Evolutionary conservation across 2,888 invertebrate species (phyloP).

Genomic region (Steromphala cineraria): DNA sequence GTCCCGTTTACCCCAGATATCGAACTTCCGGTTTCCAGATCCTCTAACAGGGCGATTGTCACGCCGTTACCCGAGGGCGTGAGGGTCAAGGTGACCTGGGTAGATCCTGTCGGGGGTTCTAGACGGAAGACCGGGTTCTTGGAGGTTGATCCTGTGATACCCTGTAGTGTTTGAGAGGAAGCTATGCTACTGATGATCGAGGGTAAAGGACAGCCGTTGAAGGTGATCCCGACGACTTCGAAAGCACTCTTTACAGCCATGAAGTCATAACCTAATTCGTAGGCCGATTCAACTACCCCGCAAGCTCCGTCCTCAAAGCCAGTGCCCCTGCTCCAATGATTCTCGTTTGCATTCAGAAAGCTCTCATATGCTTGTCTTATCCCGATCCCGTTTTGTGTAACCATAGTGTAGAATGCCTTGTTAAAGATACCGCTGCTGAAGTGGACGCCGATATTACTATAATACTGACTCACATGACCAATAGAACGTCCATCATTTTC

Average conservation of each 20-base stretch:
- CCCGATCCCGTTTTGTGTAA: not conserved
- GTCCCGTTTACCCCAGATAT: not conserved
- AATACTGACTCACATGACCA: slow-evolving; percentile 35
- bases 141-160: not conserved
- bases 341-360: slow-evolving; percentile 43
- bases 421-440: slow-evolving; percentile 51
- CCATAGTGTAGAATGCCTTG: slow-evolving; percentile 39
- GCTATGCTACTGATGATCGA: slow-evolving; percentile 13
- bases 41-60: not conserved
- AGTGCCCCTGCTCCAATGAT: slow-evolving; percentile 44
- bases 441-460: slow-evolving; percentile 42
- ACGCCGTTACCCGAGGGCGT: not conserved
- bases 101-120: not conserved
- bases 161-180: not conserved
- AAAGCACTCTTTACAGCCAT: slow-evolving; percentile 35
- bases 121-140: slow-evolving; percentile 9
- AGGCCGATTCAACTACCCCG: slow-evolving; percentile 46
- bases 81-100: not conserved
- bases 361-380: slow-evolving; percentile 40
- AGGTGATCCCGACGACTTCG: slow-evolving; percentile 31
- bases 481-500: slow-evolving; percentile 47
- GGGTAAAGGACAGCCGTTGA: slow-evolving; percentile 36
- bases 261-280: slow-evolving; percentile 41
- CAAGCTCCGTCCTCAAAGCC: slow-evolving; percentile 46
- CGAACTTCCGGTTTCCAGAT: too few species aligned